Conservation (phyloP, 2,797 vertebrate species). For the Chelidonichthys spinosus region DNA sequence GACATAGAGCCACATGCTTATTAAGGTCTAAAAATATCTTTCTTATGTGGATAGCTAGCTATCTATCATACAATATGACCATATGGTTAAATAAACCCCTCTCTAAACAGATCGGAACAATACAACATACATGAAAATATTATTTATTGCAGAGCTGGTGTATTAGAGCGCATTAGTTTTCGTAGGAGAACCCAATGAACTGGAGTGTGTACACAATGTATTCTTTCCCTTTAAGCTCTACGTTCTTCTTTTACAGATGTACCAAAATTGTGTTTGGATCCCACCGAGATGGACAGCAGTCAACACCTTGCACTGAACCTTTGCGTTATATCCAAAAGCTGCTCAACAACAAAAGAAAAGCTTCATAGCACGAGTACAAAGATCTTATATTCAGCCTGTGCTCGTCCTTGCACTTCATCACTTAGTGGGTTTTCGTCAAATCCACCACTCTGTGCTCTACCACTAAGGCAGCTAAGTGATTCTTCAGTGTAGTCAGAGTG, state of each 20-base stretch:
- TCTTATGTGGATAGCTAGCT: conserved; percentile 58
- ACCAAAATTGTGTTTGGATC: neutral
- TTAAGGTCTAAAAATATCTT: too few species aligned
- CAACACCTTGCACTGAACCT: neutral
- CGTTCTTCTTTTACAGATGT: neutral
- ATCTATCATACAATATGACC: neutral
- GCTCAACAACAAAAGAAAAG: neutral
- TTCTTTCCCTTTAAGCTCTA: neutral
- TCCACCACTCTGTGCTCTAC: neutral
- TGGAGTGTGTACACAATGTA: neutral
- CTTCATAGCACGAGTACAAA: neutral
- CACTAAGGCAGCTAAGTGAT: neutral
- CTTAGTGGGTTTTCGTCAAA: neutral
- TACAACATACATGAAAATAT: neutral
- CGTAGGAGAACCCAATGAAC: neutral
- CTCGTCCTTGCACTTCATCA: neutral
- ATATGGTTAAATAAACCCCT: neutral
- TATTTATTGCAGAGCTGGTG: neutral
- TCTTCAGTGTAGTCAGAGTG: neutral
- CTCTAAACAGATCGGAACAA: neutral
- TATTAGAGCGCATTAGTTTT: neutral
- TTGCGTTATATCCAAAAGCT: neutral
- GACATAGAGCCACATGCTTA: too few species aligned
- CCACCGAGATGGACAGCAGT: neutral
- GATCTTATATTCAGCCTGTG: neutral